Conservation (phyloP, 2,888 invertebrate genomes). For the Orthosia cruda region DNA sequence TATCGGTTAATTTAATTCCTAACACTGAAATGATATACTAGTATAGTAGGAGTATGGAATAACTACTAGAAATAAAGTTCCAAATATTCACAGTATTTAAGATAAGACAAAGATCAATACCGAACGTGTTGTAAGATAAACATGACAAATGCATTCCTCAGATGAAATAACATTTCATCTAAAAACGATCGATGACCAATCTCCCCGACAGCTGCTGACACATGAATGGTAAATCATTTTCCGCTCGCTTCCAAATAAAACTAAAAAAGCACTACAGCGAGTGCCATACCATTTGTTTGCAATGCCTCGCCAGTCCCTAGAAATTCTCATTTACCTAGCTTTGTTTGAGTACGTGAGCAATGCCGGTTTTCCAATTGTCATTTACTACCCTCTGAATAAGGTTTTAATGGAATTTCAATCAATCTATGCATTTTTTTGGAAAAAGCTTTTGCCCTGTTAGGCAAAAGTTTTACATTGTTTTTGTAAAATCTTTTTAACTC, state of each 20-base stretch:
- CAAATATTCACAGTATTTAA: too few relatives aligned
- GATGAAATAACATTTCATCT: conserved; percentile 18
- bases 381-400: conserved; percentile 2
- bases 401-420: conserved; percentile 25
- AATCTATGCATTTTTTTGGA: neutral
- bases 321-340: conserved; percentile 34
- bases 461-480: neutral
- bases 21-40: neutral
- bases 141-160: neutral
- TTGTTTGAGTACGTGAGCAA: conserved; percentile 15
- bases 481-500: neutral
- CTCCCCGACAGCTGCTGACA: conserved; percentile 4
- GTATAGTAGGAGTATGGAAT: neutral
- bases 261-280: neutral
- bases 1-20: conserved; percentile 7
- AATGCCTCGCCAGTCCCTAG: conserved; percentile 5
- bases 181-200: conserved; percentile 8
- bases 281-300: conserved; percentile 17
- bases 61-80: too few relatives aligned
- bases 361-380: conserved; percentile 12
- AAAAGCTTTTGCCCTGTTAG: neutral
- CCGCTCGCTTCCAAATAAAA: conserved; percentile 33
- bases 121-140: neutral
- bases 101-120: neutral
- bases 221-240: conserved; percentile 32